A percentile compares a stretch with the other conserved stretches of the same genome.
These are phyloP conservation scores for Chelidonichthys spinosus DNA, from an alignment of 2,797 vertebrate genomes.

Conservation along the genomic window DNA sequence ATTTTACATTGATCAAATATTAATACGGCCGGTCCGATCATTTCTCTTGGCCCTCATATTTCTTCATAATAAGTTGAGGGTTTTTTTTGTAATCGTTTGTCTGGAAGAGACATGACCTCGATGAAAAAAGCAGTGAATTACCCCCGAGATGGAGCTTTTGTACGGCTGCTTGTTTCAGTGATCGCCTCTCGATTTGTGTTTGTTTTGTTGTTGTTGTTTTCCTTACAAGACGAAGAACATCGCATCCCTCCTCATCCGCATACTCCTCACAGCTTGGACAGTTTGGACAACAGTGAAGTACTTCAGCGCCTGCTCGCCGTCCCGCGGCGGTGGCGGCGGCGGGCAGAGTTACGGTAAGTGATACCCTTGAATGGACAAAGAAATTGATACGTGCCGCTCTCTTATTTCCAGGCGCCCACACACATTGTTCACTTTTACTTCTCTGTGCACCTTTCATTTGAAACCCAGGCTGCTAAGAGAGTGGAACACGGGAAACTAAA, in stretches of 20 bases:
- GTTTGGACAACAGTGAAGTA: constrained; percentile 58
- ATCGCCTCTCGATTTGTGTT: not conserved
- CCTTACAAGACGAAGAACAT: not conserved
- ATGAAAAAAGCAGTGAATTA: constrained; percentile 41
- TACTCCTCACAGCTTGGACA: constrained; percentile 28
- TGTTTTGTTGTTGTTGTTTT: not conserved
- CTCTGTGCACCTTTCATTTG: constrained; percentile 69
- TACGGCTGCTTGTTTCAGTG: not conserved
- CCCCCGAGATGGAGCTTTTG: constrained; percentile 24
- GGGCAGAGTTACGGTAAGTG: constrained; percentile 74
- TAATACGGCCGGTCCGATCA: constrained; percentile 68
- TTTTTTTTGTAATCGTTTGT: constrained; percentile 50
- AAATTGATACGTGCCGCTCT: constrained; percentile 65
- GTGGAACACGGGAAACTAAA: constrained; percentile 55
- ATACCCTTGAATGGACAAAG: constrained; percentile 73
- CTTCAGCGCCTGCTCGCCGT: constrained; percentile 58
- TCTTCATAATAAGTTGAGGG: constrained; percentile 67
- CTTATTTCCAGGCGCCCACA: constrained; percentile 64
- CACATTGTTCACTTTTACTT: constrained; percentile 76
- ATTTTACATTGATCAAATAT: constrained; percentile 80
- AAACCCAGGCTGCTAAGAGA: constrained; percentile 42
- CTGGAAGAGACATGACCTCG: constrained; percentile 48
- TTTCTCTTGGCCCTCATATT: constrained; percentile 68
- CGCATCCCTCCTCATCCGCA: constrained; percentile 3
- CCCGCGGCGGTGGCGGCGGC: constrained; percentile 56